phyloP scores from a whole-genome alignment of 2,797 vertebrate genomes.

The Sebastes trivittatus region DNA sequence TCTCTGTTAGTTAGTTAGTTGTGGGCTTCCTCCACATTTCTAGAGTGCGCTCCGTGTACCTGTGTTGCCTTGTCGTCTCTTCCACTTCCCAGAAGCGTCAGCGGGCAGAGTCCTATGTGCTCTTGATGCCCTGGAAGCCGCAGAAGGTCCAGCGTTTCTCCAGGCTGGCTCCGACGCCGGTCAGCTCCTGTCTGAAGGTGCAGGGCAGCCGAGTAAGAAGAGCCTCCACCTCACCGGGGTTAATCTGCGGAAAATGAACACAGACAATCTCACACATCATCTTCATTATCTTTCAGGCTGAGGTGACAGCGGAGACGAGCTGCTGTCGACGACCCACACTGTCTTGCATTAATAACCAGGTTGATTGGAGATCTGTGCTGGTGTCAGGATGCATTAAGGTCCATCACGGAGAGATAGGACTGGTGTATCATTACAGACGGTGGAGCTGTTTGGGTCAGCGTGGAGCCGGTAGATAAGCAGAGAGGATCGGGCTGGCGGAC shows the following conservation, averaged over 20 bases:
- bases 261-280: slow-evolving; percentile 1
- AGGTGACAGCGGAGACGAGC: slow-evolving; percentile 16
- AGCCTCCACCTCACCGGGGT: slow-evolving; percentile 87
- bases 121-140: slow-evolving; percentile 84
- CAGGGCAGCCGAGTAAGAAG: slow-evolving; percentile 89
- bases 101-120: slow-evolving; percentile 67
- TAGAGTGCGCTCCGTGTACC: neutral
- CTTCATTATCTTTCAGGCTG: neutral
- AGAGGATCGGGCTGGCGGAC: slow-evolving; percentile 31
- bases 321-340: slow-evolving; percentile 24
- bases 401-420: slow-evolving; percentile 37
- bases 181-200: slow-evolving; percentile 90
- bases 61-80: slow-evolving; percentile 49
- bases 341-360: slow-evolving; percentile 45
- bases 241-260: slow-evolving; percentile 81
- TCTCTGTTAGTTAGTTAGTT: neutral
- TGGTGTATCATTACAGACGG: slow-evolving; percentile 48
- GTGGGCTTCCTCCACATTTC: neutral
- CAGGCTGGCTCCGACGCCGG: slow-evolving; percentile 84
- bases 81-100: slow-evolving; percentile 58
- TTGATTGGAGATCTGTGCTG: slow-evolving; percentile 21
- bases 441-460: slow-evolving; percentile 50
- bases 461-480: slow-evolving; percentile 50
- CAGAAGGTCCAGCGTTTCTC: slow-evolving; percentile 89
- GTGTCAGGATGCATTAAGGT: slow-evolving; percentile 58